Evolutionary conservation across 2,113 vertebrate species (phyloP).

Genomic region (Phyllostomus discolor): DNA sequence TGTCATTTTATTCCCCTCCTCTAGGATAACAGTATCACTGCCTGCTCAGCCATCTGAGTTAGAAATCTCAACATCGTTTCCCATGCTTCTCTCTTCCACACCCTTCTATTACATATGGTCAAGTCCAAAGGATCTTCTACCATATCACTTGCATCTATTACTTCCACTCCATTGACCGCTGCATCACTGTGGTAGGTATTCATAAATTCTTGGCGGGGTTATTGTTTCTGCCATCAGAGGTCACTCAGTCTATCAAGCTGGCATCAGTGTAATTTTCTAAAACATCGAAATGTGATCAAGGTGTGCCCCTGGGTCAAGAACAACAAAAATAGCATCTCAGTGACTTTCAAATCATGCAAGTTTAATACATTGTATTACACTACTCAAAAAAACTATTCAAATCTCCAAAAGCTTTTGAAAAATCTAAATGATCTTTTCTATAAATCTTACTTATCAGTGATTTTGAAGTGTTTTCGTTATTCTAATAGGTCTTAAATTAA

Average conservation of each 20-base stretch:
- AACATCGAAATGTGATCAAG: neutral
- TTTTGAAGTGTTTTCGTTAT: neutral
- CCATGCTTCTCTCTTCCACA: neutral
- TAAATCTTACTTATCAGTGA: neutral
- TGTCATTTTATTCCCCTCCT: neutral
- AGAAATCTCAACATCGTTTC: neutral
- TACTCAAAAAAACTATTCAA: neutral
- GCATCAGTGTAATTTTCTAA: neutral
- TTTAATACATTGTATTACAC: neutral
- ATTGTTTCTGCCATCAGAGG: neutral
- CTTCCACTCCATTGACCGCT: neutral
- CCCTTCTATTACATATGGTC: neutral
- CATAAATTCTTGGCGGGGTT: neutral
- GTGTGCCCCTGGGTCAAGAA: neutral
- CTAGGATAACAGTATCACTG: neutral
- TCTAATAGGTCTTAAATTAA: neutral
- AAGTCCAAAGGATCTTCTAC: neutral
- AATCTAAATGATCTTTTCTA: neutral
- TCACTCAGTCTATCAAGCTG: neutral
- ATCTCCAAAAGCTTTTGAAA: neutral
- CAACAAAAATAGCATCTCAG: neutral
- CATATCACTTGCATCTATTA: neutral
- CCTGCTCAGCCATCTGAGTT: neutral
- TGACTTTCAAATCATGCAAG: neutral
- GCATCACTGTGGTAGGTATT: neutral